These are phyloP conservation scores for Cherax destructor DNA, from an alignment of 1,140 invertebrate genomes.

Conservation along the genomic window DNA sequence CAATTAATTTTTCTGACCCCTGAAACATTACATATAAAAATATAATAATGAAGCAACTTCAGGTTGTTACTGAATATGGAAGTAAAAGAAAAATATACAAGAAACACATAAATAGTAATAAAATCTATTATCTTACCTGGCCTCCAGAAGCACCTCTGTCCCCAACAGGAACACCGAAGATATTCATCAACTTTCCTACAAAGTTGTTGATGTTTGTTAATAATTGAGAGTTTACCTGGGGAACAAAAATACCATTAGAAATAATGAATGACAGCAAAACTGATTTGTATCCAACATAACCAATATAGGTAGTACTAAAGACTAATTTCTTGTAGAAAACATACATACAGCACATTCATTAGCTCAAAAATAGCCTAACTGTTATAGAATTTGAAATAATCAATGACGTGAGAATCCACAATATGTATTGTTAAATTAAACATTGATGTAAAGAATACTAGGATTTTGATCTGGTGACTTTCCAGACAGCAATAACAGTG, in stretches of 20 bases:
- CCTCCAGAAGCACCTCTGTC: conserved; percentile 82
- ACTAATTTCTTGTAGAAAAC: not conserved
- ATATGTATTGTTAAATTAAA: too few species aligned
- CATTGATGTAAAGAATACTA: too few species aligned
- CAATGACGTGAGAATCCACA: too few species aligned
- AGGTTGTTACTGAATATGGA: too few species aligned
- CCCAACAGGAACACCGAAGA: conserved; percentile 85
- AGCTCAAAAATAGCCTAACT: too few species aligned
- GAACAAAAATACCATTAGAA: not conserved
- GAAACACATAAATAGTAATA: not conserved
- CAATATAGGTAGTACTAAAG: conserved; percentile 42
- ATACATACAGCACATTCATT: too few species aligned
- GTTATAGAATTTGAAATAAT: too few species aligned
- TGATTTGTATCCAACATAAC: not conserved
- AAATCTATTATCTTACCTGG: conserved; percentile 19
- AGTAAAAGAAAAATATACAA: too few species aligned
- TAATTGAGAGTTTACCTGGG: conserved; percentile 75
- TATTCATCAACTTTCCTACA: conserved; percentile 89
- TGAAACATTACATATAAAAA: conserved; percentile 72
- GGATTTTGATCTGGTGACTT: too few species aligned
- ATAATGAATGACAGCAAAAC: not conserved
- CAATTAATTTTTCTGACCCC: conserved; percentile 73
- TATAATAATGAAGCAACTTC: too few species aligned
- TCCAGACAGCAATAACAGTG: too few species aligned
- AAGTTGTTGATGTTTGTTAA: conserved; percentile 81